A percentile compares a stretch with the other conserved stretches of the same genome.
Evolutionary conservation across 2,797 vertebrate genomes (phyloP).

Genomic region (Limosa lapponica): DNA sequence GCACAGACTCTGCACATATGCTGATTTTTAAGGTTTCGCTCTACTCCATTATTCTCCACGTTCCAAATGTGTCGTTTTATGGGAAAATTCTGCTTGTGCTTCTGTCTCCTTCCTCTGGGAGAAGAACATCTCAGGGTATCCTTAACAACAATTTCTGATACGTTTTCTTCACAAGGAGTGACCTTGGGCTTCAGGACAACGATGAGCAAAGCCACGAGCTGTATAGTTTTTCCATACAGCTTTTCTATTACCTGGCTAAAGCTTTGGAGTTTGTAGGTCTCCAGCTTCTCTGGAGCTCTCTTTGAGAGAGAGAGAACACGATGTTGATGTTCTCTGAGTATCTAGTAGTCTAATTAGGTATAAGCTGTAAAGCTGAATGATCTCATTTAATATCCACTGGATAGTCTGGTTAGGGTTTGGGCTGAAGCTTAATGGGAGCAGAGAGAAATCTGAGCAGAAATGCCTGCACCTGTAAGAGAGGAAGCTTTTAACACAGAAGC

Average conservation of each 20-base stretch:
- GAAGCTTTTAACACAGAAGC: neutral
- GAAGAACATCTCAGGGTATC: neutral
- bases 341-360: neutral
- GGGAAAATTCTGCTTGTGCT: neutral
- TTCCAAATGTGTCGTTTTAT: neutral
- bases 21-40: neutral
- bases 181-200: neutral
- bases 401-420: neutral
- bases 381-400: neutral
- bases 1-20: neutral
- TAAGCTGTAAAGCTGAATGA: slow-evolving; percentile 7
- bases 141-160: neutral
- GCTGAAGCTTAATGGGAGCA: neutral
- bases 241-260: neutral
- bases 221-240: neutral
- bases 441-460: neutral
- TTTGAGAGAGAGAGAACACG: neutral
- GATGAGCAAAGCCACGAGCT: neutral
- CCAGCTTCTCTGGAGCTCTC: neutral
- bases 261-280: neutral
- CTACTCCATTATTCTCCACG: neutral
- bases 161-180: neutral
- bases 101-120: neutral
- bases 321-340: neutral
- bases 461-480: neutral